Evolutionary conservation across 35 echinoderm and acorn worm genomes (phyloP).

Genomic region (Stichopus chloronotus): DNA sequence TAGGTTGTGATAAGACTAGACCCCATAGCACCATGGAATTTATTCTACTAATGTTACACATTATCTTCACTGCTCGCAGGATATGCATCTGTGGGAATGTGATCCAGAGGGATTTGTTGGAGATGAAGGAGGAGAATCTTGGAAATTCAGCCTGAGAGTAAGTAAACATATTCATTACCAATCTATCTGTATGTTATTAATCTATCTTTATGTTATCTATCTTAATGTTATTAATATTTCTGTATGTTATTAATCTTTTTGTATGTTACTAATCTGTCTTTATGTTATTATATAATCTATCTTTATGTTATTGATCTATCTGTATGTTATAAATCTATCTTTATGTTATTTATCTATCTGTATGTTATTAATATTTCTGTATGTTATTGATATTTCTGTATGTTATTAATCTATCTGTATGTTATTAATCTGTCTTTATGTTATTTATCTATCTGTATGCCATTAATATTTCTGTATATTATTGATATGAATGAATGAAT

Average conservation of each 20-base stretch:
- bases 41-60: neutral
- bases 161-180: neutral
- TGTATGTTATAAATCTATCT: too few species aligned
- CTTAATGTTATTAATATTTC: neutral
- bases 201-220: neutral
- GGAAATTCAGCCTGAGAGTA: slow-evolving; percentile 96
- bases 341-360: neutral
- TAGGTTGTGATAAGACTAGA: neutral
- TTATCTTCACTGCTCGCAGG: slow-evolving; percentile 39
- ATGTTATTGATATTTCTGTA: neutral
- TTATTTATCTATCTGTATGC: neutral
- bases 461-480: neutral
- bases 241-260: neutral
- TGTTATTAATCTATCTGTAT: neutral
- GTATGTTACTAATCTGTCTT: too few species aligned
- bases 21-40: neutral
- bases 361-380: neutral
- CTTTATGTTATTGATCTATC: too few species aligned
- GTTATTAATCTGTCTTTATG: too few species aligned
- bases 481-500: too few species aligned
- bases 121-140: slow-evolving; percentile 98
- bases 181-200: neutral
- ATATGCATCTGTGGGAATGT: slow-evolving; percentile 84
- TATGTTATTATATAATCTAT: neutral
- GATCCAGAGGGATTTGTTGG: slow-evolving; percentile 92